Conservation (phyloP, 2,888 invertebrate genomes). For the Reticulitermes lucifugus region DNA sequence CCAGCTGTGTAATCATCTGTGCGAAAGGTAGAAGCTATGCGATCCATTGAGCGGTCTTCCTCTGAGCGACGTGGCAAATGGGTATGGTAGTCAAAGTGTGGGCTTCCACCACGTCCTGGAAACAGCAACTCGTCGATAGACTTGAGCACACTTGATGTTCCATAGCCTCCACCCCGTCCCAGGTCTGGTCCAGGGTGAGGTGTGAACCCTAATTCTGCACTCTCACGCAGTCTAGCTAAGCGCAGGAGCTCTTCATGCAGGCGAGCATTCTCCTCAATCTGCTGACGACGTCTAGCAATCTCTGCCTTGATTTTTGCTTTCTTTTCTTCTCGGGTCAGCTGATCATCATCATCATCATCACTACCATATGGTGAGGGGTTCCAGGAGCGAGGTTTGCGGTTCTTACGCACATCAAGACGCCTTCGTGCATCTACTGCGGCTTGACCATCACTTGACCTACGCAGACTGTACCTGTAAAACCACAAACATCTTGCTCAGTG, state of each 20-base stretch:
- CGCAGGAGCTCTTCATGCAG: slow-evolving; percentile 66
- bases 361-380: slow-evolving; percentile 66
- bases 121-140: slow-evolving; percentile 63
- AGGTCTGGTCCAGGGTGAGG: slow-evolving; percentile 50
- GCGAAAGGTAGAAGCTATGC: slow-evolving; percentile 65
- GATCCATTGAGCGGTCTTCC: slow-evolving; percentile 64
- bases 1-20: slow-evolving; percentile 63
- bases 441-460: slow-evolving; percentile 58
- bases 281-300: slow-evolving; percentile 70
- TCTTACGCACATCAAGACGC: slow-evolving; percentile 57
- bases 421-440: slow-evolving; percentile 55
- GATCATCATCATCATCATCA: slow-evolving; percentile 66
- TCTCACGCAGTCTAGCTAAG: slow-evolving; percentile 61
- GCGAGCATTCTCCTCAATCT: slow-evolving; percentile 70
- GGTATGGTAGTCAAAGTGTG: slow-evolving; percentile 54
- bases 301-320: slow-evolving; percentile 71
- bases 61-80: slow-evolving; percentile 58
- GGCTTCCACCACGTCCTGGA: slow-evolving; percentile 55
- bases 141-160: slow-evolving; percentile 60
- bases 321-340: slow-evolving; percentile 68
- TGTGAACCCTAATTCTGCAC: slow-evolving; percentile 59
- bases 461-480: slow-evolving; percentile 56
- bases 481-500: slow-evolving; percentile 11
- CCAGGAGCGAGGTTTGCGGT: slow-evolving; percentile 65
- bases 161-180: slow-evolving; percentile 52